Evolutionary conservation across 2,113 vertebrate species (phyloP).

Genomic region (Mionectes macconnelli): DNA sequence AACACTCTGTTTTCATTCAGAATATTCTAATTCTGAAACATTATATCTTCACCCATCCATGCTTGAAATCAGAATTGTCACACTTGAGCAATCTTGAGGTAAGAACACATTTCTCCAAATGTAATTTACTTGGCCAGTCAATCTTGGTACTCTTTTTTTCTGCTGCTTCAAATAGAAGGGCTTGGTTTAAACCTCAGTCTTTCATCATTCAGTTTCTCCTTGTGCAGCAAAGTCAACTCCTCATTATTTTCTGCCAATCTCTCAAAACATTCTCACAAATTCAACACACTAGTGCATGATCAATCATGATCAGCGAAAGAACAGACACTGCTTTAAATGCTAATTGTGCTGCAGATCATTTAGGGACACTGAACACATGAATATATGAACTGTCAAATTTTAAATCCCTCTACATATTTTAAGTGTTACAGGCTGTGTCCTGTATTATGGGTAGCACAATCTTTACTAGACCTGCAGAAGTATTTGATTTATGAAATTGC

Average conservation of each 20-base stretch:
- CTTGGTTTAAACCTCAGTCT: not conserved
- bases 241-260: conserved; percentile 39
- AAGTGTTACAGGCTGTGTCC: not conserved
- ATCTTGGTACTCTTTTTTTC: not conserved
- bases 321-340: conserved; percentile 26
- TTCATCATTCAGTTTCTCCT: conserved; percentile 25
- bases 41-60: not conserved
- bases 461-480: not conserved
- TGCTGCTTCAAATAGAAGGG: not conserved
- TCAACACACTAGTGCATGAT: conserved; percentile 3
- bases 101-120: not conserved
- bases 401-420: not conserved
- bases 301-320: conserved; percentile 15
- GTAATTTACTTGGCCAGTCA: not conserved
- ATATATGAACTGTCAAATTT: conserved; percentile 34
- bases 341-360: conserved; percentile 28
- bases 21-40: not conserved
- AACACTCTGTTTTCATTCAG: not conserved
- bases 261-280: conserved; percentile 24
- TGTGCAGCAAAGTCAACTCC: conserved; percentile 19
- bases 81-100: not conserved
- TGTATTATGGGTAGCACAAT: not conserved
- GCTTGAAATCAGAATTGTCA: conserved; percentile 19
- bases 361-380: not conserved
- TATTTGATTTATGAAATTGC: conserved; percentile 25